phyloP scores from a whole-genome alignment of 2,113 vertebrate genomes.

The Bambusicola thoracicus region DNA sequence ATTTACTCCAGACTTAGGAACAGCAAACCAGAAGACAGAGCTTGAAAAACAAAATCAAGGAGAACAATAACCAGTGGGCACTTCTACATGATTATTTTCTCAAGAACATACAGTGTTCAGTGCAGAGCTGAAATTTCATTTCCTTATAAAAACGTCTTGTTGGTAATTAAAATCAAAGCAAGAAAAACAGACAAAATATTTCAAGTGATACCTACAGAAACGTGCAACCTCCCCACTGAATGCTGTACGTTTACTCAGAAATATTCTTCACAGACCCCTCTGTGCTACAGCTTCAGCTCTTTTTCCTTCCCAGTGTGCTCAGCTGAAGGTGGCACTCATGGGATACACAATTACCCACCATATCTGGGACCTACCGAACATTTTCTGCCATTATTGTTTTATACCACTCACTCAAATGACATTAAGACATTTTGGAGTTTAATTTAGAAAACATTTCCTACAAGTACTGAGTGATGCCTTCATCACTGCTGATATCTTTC shows the following conservation, averaged over 20 bases:
- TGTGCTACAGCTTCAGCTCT: too few species aligned
- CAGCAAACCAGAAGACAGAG: not conserved
- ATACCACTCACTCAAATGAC: not conserved
- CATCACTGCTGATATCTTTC: slow-evolving; percentile 37
- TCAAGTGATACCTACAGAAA: not conserved
- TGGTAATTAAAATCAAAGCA: not conserved
- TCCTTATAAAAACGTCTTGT: not conserved
- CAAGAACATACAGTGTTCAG: not conserved
- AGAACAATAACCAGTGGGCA: not conserved
- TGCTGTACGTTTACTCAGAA: not conserved
- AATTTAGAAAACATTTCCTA: not conserved
- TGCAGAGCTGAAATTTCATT: not conserved
- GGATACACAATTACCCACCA: not conserved
- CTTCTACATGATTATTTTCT: not conserved
- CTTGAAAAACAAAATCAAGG: slow-evolving; percentile 13
- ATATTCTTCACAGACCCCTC: too few species aligned
- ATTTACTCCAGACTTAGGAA: not conserved
- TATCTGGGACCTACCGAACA: not conserved
- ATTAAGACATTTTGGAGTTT: not conserved
- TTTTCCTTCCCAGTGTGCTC: not conserved
- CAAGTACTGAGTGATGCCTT: slow-evolving; percentile 34
- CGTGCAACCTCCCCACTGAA: not conserved
- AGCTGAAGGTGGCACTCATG: not conserved
- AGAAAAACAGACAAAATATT: not conserved
- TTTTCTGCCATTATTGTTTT: not conserved